Evolutionary conservation across 2,888 invertebrate genomes (phyloP), one percentile per base, ranked within the genome.

Genomic region (Sinodicranocentrus sp.): DNA sequence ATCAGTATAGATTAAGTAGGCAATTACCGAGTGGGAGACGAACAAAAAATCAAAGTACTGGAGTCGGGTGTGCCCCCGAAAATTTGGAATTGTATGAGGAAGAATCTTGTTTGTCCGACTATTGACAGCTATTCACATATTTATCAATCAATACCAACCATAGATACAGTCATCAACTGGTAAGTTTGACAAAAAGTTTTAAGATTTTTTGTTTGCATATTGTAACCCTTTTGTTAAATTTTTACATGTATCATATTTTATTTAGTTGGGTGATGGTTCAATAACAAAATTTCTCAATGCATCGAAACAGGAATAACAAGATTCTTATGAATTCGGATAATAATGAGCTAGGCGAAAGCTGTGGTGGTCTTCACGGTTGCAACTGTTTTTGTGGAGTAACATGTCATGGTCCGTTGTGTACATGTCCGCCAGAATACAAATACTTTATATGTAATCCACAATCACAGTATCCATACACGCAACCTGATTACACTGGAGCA

Each of bases 341-440:
- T n/a, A n/a, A n/a, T n/a, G 33, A 10, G 33, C 10, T 33, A 33
- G 71, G 71, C 5, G 28, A 48, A 23, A 33, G 44, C 25, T 65
- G 82, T 23, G 44, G 67, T 54, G 82, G 82, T 2, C 76, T 71
- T 0, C 82, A 83, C n/a, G 82, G 82, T 8, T 54, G 63, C 39
- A 13, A 33, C 17, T 83, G 82, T 8, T 70, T 67, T 26, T 83
- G 82, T 48, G 82, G 70, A 25, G 71, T 83, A 2, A 61, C 82
- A 17, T 28, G 61, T 10, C 82, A 83, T 13, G 71, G 82, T n/a
- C 63, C 71, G 10, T 43, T 83, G 1, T 83, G 82, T 13, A 33
- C 19, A 33, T 83, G 82, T 13, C 70, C 59, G 21, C 28, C 48
- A 26, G 61, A 71, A 13, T 75, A 68, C 25, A 3, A 2, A 2